Percentiles rank a stretch among this genome's conserved stretches.
These are phyloP conservation scores for Hetaerina americana DNA, from an alignment of 1,140 invertebrate genomes.

Conservation along the genomic window DNA sequence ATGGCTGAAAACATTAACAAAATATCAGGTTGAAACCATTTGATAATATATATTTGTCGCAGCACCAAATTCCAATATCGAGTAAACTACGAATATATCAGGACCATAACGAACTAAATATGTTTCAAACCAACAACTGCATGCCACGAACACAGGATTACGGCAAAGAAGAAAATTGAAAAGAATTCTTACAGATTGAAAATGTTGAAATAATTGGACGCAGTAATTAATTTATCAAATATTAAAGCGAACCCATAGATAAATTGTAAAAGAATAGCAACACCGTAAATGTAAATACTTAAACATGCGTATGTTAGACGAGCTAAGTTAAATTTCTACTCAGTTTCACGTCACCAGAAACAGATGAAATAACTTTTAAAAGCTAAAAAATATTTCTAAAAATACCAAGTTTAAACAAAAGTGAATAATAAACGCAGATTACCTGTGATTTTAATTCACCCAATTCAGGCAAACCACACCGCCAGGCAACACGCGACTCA, in stretches of 20 bases:
- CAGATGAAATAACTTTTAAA: background rate
- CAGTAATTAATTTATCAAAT: background rate
- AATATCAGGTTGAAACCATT: background rate
- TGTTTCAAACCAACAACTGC: background rate
- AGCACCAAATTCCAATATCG: background rate
- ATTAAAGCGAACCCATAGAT: background rate
- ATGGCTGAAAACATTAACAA: conserved; percentile 38
- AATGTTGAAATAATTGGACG: background rate
- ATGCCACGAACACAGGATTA: background rate
- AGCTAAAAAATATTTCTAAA: background rate
- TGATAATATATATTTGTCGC: background rate
- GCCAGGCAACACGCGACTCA: background rate
- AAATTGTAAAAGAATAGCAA: background rate
- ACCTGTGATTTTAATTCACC: background rate
- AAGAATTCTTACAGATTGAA: too few species aligned
- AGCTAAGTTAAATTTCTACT: background rate
- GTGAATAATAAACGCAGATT: background rate
- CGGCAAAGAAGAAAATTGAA: too few species aligned
- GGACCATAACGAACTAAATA: too few species aligned
- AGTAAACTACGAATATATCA: too few species aligned
- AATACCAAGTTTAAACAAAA: background rate
- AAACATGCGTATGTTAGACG: background rate
- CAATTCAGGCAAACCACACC: background rate
- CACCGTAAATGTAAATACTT: background rate
- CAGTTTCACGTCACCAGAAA: background rate